A percentile compares a stretch with the other conserved stretches of the same genome.
phyloP scores from a whole-genome alignment of 2,797 vertebrate genomes.

The Danio albolineatus region DNA sequence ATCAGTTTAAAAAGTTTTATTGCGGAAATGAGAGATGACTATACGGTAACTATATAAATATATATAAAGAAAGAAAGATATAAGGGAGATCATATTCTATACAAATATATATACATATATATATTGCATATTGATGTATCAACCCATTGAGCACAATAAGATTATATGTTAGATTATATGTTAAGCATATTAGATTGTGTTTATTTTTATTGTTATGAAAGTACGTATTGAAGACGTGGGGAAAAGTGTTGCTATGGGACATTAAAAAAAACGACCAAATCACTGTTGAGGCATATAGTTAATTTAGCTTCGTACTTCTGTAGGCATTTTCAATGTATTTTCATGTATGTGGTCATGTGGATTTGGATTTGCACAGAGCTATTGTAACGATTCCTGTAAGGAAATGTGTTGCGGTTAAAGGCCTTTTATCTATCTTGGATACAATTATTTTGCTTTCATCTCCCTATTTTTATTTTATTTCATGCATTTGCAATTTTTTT shows the following conservation, averaged over 20 bases:
- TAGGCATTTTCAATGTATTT: slow-evolving; percentile 46
- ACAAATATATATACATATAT: slow-evolving; percentile 66
- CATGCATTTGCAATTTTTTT: not conserved
- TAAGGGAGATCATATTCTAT: slow-evolving; percentile 60
- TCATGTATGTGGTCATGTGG: slow-evolving; percentile 51
- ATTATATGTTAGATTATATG: slow-evolving; percentile 67
- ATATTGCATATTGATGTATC: slow-evolving; percentile 64
- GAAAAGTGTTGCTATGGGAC: slow-evolving; percentile 70
- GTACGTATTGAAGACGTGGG: slow-evolving; percentile 55
- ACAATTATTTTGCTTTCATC: not conserved
- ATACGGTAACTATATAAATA: slow-evolving; percentile 53
- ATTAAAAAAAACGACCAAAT: slow-evolving; percentile 78
- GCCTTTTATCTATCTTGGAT: slow-evolving; percentile 34
- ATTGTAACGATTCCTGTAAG: slow-evolving; percentile 37
- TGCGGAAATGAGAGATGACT: slow-evolving; percentile 44
- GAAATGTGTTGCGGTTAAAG: slow-evolving; percentile 43
- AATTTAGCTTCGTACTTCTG: slow-evolving; percentile 52
- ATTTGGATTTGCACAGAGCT: slow-evolving; percentile 39
- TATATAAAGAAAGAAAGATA: slow-evolving; percentile 17
- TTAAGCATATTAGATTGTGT: slow-evolving; percentile 74
- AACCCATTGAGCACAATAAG: slow-evolving; percentile 78
- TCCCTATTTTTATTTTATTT: no score
- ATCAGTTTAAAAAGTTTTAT: slow-evolving; percentile 51
- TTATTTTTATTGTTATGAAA: slow-evolving; percentile 75
- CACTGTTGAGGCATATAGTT: slow-evolving; percentile 71